phyloP scores from a whole-genome alignment of 2,888 invertebrate species.

The Matsumyia berberina region DNA sequence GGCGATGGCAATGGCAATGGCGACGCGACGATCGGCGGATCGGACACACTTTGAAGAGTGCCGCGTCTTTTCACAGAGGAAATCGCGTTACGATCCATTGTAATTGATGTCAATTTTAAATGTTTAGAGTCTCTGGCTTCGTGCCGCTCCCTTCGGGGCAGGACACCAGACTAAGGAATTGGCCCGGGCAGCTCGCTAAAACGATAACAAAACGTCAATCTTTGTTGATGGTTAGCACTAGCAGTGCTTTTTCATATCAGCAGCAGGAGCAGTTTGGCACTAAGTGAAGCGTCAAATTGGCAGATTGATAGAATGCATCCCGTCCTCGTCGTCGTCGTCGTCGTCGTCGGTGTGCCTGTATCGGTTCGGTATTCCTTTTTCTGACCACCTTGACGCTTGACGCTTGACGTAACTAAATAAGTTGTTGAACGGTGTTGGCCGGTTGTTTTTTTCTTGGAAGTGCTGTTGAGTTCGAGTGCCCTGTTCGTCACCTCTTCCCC shows the following conservation, averaged over 20 bases:
- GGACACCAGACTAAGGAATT: not conserved
- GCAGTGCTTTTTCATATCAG: slow-evolving; percentile 65
- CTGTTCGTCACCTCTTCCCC: slow-evolving; percentile 72
- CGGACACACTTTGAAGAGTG: slow-evolving; percentile 72
- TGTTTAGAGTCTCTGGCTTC: slow-evolving; percentile 56
- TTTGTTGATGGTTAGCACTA: slow-evolving; percentile 6
- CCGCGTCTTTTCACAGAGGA: slow-evolving; percentile 66
- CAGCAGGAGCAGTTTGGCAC: slow-evolving; percentile 71
- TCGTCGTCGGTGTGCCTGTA: not conserved
- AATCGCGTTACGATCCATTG: slow-evolving; percentile 73
- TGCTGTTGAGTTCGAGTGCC: slow-evolving; percentile 59
- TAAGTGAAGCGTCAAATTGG: slow-evolving; percentile 75
- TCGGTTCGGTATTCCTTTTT: too few relatives aligned
- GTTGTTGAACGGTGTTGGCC: slow-evolving; percentile 61
- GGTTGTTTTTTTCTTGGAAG: slow-evolving; percentile 65
- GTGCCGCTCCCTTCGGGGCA: slow-evolving; percentile 33
- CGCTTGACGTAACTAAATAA: slow-evolving; percentile 66
- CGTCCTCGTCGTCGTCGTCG: slow-evolving; percentile 7
- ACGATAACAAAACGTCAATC: slow-evolving; percentile 61
- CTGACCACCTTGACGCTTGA: slow-evolving; percentile 33
- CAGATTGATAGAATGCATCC: slow-evolving; percentile 74
- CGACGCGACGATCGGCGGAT: slow-evolving; percentile 11
- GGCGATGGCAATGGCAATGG: too few relatives aligned
- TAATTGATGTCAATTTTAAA: slow-evolving; percentile 76
- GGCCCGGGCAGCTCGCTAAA: slow-evolving; percentile 1